A percentile compares a stretch with the other conserved stretches of the same genome.
These are phyloP conservation scores for Thomomys bottae DNA, from an alignment of 2,113 vertebrate genomes.

Conservation along the genomic window DNA sequence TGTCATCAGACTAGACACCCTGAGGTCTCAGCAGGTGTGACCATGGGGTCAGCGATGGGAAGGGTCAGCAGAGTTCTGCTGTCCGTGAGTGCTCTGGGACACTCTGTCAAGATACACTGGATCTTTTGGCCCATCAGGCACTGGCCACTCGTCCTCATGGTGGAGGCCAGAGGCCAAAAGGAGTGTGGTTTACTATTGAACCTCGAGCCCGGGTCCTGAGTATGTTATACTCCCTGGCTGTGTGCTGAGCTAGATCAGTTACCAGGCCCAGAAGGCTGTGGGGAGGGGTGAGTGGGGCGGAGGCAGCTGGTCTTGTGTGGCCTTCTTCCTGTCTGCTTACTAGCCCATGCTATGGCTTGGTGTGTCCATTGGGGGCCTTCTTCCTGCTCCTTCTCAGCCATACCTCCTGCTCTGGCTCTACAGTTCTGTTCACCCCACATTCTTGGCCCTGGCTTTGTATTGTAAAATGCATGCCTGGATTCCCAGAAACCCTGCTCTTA, in stretches of 20 bases:
- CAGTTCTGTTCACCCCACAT: no score
- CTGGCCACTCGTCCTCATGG: no score
- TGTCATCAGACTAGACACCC: fast-evolving
- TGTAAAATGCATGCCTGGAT: background rate
- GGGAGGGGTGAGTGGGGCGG: background rate
- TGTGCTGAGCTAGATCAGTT: background rate
- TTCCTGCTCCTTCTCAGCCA: background rate
- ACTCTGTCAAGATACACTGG: background rate
- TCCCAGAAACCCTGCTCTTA: background rate
- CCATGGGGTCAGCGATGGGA: background rate
- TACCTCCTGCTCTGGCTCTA: background rate
- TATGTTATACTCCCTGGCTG: background rate
- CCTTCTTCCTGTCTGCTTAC: background rate
- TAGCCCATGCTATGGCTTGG: background rate
- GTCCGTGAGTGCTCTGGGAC: background rate
- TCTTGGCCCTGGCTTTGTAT: background rate
- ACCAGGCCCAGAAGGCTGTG: background rate
- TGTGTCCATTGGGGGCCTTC: no score
- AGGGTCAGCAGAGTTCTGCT: background rate
- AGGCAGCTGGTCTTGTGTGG: background rate
- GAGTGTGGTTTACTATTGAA: background rate
- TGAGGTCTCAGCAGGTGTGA: background rate
- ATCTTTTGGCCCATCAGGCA: no score
- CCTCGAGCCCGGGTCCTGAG: background rate
- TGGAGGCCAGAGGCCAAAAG: background rate